Base-by-base conservation (phyloP, 2,888 invertebrate genomes). In the Cryptocheilus praepositus region DNA sequence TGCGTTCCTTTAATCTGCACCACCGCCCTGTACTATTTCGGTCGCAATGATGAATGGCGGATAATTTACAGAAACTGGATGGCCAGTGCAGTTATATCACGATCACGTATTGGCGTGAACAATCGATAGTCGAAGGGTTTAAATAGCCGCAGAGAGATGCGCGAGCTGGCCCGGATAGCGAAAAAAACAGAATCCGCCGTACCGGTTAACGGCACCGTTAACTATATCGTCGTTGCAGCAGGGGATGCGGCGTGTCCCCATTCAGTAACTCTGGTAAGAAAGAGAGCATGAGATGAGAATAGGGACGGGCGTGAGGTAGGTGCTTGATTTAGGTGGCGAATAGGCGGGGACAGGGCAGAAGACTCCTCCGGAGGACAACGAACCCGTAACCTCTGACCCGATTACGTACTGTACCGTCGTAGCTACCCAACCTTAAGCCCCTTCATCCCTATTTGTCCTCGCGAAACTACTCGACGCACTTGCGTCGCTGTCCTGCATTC, bases 381-480 rank as follows among this genome's bases (percentile, higher is more conserved):
- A 79, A 73, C 81, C 65, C 73, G 68, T 65, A 69, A 79, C 71
- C 80, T 81, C 79, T 81, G 83, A 83, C 82, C 80, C 78, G 79
- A 81, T 80, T 83, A 81, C 76, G 67, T 74, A 66, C 67, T 5
- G 45, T 49, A 49, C 36, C 36, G 11, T 36, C 36, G 11, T 19
- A 36, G 0, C 43, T 60, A n/a, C 25, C 13, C 36, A n/a, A 36
- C 43, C 43, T 1, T 36, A 18, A 15, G 16, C 55, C 16, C 43
- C 36, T 16, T 13, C 55, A 7, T 18, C 36, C 11, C 28, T 8
- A 28, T 13, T 15, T 13, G 16, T 36, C 43, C 36, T 7, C n/a
- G 15, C 13, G 8, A 15, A 25, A 16, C 19, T 36, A 13, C 8
- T 7, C 8, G 7, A 19, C 19, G 5, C 16, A 7, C 11, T 7